Evolutionary conservation across 2,113 vertebrate species (phyloP).

Genomic region (Tachysurus fulvidraco): DNA sequence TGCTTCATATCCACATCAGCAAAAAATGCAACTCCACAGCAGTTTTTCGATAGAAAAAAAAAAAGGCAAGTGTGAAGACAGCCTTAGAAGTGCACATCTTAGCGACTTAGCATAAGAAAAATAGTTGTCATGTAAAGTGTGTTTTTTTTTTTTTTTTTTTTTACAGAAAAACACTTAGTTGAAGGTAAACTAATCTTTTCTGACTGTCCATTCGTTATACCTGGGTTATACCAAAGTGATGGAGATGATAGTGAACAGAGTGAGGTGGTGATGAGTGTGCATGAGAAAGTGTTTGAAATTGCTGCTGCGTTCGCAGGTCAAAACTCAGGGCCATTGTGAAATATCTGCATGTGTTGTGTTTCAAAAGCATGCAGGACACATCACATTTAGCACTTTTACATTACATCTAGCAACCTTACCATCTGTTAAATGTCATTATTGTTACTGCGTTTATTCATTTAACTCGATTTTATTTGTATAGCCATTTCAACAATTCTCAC

Average conservation of each 20-base stretch:
- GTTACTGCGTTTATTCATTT: neutral
- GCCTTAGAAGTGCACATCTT: neutral
- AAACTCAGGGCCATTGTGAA: slow-evolving; percentile 7
- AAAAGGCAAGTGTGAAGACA: neutral
- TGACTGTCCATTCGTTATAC: neutral
- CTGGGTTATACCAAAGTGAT: neutral
- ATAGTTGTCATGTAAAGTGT: neutral
- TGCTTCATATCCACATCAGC: neutral
- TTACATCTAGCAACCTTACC: neutral
- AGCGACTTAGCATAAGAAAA: neutral
- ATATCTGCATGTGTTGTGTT: neutral
- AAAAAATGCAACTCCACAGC: neutral
- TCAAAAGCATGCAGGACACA: neutral
- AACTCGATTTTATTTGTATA: too few species aligned
- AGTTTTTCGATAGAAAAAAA: neutral
- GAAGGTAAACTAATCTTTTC: neutral
- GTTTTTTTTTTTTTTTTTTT: neutral
- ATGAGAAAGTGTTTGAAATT: neutral
- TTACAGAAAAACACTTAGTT: neutral
- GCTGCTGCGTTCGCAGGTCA: neutral
- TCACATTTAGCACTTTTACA: neutral
- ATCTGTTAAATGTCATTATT: neutral
- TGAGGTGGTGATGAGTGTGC: neutral
- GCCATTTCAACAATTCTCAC: too few species aligned
- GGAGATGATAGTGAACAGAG: neutral